Conservation (phyloP, 1,140 invertebrate species). For the Diabrotica undecimpunctata region DNA sequence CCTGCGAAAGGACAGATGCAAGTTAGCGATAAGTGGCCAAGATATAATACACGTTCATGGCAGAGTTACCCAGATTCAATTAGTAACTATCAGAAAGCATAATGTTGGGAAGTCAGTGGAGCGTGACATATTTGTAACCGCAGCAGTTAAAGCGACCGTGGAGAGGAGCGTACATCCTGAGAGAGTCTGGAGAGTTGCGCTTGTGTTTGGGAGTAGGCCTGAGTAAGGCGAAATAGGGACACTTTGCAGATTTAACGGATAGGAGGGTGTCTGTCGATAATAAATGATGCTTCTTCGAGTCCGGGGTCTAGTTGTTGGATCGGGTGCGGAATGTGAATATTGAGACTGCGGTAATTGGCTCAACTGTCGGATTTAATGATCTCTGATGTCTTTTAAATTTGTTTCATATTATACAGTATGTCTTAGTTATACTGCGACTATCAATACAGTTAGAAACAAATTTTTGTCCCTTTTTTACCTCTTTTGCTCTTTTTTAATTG, state of each 20-base stretch:
- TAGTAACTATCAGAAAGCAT: slow-evolving; percentile 2
- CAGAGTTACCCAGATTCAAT: neutral
- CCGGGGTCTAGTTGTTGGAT: too few species aligned
- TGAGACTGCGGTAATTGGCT: too few species aligned
- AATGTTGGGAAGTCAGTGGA: neutral
- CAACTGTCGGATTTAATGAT: too few species aligned
- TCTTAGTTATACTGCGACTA: too few species aligned
- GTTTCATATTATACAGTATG: too few species aligned
- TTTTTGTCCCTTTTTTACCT: too few species aligned
- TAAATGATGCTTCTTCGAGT: neutral
- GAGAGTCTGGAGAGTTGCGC: neutral
- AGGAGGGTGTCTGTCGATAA: neutral
- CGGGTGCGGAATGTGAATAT: too few species aligned
- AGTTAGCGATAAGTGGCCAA: neutral
- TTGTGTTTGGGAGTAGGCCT: neutral
- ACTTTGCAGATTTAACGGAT: neutral
- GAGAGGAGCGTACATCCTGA: neutral
- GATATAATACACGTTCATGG: neutral
- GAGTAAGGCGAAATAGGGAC: neutral
- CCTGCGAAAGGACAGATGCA: neutral
- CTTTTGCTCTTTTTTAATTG: too few species aligned
- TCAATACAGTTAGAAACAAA: too few species aligned
- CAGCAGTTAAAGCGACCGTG: neutral
- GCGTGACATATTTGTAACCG: neutral
- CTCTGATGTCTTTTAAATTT: too few species aligned